A percentile compares a stretch with the other conserved stretches of the same genome.
phyloP scores from a whole-genome alignment of 2,888 invertebrate genomes.

The Cosmorhoe ocellata region DNA sequence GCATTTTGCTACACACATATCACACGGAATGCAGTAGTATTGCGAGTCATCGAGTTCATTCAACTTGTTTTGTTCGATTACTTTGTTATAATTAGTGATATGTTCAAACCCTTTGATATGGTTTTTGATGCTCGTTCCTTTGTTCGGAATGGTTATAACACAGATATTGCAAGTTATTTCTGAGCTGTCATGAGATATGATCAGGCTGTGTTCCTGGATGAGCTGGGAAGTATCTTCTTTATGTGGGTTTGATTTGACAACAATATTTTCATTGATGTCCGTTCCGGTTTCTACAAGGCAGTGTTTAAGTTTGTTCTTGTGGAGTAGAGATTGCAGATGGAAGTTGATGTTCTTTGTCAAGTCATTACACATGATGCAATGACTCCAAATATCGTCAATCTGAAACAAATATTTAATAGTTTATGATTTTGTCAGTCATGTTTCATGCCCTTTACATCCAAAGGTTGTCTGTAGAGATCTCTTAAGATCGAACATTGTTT shows the following conservation, averaged over 20 bases:
- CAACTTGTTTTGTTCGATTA: slow-evolving; percentile 12
- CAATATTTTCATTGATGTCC: slow-evolving; percentile 8
- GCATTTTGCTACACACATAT: slow-evolving; percentile 10
- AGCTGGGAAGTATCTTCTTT: neutral
- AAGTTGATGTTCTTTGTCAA: slow-evolving; percentile 24
- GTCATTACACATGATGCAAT: slow-evolving; percentile 39
- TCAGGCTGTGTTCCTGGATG: slow-evolving; percentile 17
- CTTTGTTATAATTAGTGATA: slow-evolving; percentile 13
- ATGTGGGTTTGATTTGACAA: neutral
- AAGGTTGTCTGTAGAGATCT: no score
- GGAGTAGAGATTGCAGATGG: slow-evolving; percentile 23
- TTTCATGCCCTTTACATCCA: no score
- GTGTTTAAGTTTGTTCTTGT: slow-evolving; percentile 23
- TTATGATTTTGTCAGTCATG: no score
- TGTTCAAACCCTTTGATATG: slow-evolving; percentile 20
- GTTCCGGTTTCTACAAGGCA: slow-evolving; percentile 5
- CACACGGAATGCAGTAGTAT: slow-evolving; percentile 22
- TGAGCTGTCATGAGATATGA: slow-evolving; percentile 1
- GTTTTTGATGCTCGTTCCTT: neutral
- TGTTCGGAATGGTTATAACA: slow-evolving; percentile 10
- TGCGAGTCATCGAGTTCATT: slow-evolving; percentile 7
- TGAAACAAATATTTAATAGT: slow-evolving; percentile 23
- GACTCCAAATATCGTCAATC: slow-evolving; percentile 32
- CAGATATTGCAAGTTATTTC: slow-evolving; percentile 22
- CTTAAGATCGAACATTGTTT: no score